Conservation (phyloP, 2,113 vertebrate genomes). For the Lethenteron reissneri region DNA sequence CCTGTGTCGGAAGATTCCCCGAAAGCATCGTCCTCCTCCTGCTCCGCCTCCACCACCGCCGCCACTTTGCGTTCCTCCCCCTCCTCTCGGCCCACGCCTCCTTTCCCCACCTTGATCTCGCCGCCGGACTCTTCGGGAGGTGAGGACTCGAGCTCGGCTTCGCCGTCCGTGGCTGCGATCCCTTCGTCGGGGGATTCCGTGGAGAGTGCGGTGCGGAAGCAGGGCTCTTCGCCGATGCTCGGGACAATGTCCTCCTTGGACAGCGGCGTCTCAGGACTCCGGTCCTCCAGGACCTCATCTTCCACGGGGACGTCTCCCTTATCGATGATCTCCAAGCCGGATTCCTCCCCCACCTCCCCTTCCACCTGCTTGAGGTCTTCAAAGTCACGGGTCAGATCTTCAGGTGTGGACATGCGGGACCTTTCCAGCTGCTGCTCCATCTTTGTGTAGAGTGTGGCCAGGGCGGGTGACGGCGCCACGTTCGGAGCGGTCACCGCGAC, state of each 20-base stretch:
- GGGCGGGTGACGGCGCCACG: too few species aligned
- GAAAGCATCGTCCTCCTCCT: too few species aligned
- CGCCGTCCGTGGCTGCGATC: constrained; percentile 13
- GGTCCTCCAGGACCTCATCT: constrained; percentile 10
- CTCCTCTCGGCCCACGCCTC: too few species aligned
- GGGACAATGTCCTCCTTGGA: constrained; percentile 6
- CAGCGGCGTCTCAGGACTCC: constrained; percentile 6
- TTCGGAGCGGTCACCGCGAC: too few species aligned
- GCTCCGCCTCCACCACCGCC: too few species aligned
- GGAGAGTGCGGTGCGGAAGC: not conserved
- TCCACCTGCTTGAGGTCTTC: constrained; percentile 14
- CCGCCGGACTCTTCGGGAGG: not conserved
- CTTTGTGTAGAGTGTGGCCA: too few species aligned
- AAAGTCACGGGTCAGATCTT: constrained; percentile 20
- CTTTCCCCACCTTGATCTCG: not conserved
- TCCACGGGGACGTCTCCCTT: constrained; percentile 3
- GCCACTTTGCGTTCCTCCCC: too few species aligned
- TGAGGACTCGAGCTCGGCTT: constrained; percentile 13
- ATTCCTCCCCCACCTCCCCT: not conserved
- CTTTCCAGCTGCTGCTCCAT: constrained; percentile 1
- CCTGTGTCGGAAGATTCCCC: too few species aligned
- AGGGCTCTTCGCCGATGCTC: not conserved
- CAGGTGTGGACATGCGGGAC: constrained; percentile 26
- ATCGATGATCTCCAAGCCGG: not conserved
- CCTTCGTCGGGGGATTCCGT: constrained; percentile 12